Evolutionary conservation across 2,797 vertebrate genomes (phyloP), one percentile per base, ranked within the genome.

Genomic region (Catharus ustulatus): DNA sequence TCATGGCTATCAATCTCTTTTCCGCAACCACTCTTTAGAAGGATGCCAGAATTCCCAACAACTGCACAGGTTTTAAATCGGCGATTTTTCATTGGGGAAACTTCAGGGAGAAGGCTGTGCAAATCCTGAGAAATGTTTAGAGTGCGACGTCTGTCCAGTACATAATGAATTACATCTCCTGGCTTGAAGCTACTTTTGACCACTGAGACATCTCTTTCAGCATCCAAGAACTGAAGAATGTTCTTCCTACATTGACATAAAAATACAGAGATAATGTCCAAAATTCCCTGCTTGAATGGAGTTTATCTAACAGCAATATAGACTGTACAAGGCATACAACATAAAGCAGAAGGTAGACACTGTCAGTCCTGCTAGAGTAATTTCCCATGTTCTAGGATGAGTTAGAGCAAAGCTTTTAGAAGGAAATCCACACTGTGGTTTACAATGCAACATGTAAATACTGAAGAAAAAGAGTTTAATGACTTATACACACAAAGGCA

Each of bases 21-120:
- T 93, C 98, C 98, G 90, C 98, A 99, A 89, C 97, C 97, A 61
- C 98, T 99, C 48, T 98, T 98, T 49, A 98, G 97, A 57, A 99
- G 98, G 87, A 99, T 97, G 38, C 98, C 98, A n/a, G 98, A 99
- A 97, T 99, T 99, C 36, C 98, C 98, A 95, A 99, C 98, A 79
- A 99, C 98, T 5, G 98, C 98, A 76, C 98, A 99, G 15, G 98
- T 98, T 93, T 97, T 98, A 97, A 98, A 99, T 36, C 98, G 96
- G 29, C 98, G 98, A 84, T 98, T 98, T 96, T 99, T 99, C 97
- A 99, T 98, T 3, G 98, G 98, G 18, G 98, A 98, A 74, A 98
- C 98, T 94, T 98, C 98, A 27, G 98, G 98, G 24, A 99, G 97
- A 89, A 99, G 98, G 57, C 98, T 98, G 80, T 99, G 98, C 42